Evolutionary conservation across 2,113 vertebrate genomes (phyloP), one percentile per base, ranked within the genome.

Genomic region (Spilogale gracilis): DNA sequence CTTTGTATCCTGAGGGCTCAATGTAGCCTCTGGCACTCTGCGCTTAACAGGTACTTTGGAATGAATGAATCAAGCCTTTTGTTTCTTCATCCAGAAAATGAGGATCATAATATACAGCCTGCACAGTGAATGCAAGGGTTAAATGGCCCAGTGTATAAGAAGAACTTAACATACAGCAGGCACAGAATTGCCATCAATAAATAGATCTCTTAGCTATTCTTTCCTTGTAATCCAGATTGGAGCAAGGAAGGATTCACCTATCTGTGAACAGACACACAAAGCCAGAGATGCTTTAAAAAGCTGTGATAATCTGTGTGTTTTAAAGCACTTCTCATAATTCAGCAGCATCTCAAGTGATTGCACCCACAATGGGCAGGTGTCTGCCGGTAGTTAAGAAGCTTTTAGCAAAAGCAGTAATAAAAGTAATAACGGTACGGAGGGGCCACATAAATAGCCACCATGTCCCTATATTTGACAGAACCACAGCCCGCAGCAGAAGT

Each of bases 291-390:
- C 69, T 94, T 81, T 85, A 65, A 92, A 96, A 96, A 50, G 1
- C 83, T 52, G 20, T 30, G 65, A 85, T 48, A 78, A 61, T 97
- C 95, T 94, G 89, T 96, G 97, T 98, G 78, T 97, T 98, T 92
- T 85, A 90, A 90, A 97, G 96, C 93, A 87, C 88, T 98, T 91
- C 94, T 94, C 95, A 96, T 98, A 97, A 98, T 98, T 98, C 97
- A 98, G 94, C 96, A 97, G 60, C 58, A 93, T 94, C 93, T 98
- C 84, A 2, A 73, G 98, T 98, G 98, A 98, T 94, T 95, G 94
- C 85, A 92, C 79, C 96, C 73, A 95, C 96, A 98, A 98, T 96
- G 56, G 95, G 32, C 93, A 99, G 98, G 98, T 93, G 95, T 98
- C 89, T 96, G 88, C 84, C 95, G 89, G 93, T 96, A 98, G 80